Evolutionary conservation across 2,797 vertebrate genomes (phyloP), one percentile per base, ranked within the genome.

Genomic region (Gallirallus australis): DNA sequence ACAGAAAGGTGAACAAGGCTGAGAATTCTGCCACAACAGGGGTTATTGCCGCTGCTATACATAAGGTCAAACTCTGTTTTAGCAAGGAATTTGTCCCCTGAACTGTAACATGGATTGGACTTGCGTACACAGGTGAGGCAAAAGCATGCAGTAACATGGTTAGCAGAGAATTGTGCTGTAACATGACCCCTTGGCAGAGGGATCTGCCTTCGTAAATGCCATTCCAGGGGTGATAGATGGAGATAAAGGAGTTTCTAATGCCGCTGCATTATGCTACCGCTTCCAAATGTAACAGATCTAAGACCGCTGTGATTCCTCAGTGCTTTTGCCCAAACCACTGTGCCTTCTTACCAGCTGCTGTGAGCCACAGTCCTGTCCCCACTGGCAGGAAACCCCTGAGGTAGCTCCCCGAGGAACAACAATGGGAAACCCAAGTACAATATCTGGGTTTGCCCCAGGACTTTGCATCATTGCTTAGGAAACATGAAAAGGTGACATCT

Each of bases 141-240:
- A 94, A 93, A 96, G 37, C 93, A 92, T 85, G 92, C 57, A 87
- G 71, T 75, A 95, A 92, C 93, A 82, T 61, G 88, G 75, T 82
- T 86, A 93, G 78, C 52, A 79, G 85, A 79, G 72, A 95, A 57
- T 2, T 79, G 63, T 2, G 6, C 85, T 84, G 90, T 82, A 92
- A 91, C 33, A 0, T 35, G 80, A 89, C 53, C 75, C 77, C 57
- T 79, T 84, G 88, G 90, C 80, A 53, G 0, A 24, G 77, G 70
- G 52, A 60, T 39, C 64, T 73, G 66, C 33, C 68, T 73, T 37
- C 2, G 2, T 82, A 90, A 92, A 89, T 85, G 64, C 63, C 64
- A 53, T 77, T 93, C 42, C 40, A 31, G 61, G 60, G 24, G 0
- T 11, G 60, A 89, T 31, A 64, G 82, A 84, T 72, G 64, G 85